Conservation (phyloP, 2,113 vertebrate species). For the Potamarius usumacintae region DNA sequence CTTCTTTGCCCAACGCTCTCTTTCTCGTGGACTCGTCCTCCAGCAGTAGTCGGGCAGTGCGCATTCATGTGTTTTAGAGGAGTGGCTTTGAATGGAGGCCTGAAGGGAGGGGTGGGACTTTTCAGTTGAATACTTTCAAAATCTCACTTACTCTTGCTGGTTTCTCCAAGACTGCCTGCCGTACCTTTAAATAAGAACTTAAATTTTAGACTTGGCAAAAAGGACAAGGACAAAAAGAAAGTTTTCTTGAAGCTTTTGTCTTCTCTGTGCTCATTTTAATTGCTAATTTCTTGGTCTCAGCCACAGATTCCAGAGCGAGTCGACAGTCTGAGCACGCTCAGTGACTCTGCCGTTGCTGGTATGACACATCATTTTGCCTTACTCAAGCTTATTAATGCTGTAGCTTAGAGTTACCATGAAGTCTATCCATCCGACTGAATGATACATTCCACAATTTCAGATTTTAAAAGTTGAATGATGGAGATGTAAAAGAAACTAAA, state of each 20-base stretch:
- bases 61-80: too few species aligned
- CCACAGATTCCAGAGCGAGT: constrained; percentile 79
- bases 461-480: not conserved
- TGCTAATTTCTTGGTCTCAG: constrained; percentile 51
- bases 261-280: not conserved
- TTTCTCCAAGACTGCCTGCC: too few species aligned
- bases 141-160: too few species aligned
- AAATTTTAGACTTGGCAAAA: not conserved
- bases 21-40: too few species aligned
- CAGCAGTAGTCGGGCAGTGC: too few species aligned
- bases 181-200: too few species aligned
- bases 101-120: too few species aligned
- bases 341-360: constrained; percentile 76
- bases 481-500: not conserved
- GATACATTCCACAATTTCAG: not conserved
- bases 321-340: constrained; percentile 76
- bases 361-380: constrained; percentile 27
- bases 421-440: not conserved
- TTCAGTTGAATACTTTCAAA: too few species aligned
- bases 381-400: not conserved
- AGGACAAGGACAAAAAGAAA: not conserved
- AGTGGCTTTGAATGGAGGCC: too few species aligned
- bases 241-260: not conserved
- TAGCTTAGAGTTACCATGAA: not conserved
- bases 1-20: too few species aligned